These are phyloP conservation scores for Clunio marinus DNA, from an alignment of 2,888 invertebrate species.

Conservation along the genomic window DNA sequence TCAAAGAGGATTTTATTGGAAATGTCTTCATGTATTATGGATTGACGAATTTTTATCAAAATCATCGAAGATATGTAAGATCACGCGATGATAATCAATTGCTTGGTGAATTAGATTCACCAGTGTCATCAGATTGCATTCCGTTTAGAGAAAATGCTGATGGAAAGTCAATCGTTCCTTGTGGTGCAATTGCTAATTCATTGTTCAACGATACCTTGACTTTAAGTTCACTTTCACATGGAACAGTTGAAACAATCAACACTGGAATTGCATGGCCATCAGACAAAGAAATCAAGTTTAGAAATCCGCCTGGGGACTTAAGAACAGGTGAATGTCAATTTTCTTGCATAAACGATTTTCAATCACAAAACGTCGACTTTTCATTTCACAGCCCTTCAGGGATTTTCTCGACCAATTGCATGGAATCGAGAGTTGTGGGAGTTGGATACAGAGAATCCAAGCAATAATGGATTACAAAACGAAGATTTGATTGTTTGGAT, in stretches of 20 bases:
- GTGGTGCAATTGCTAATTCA: slow-evolving; percentile 98
- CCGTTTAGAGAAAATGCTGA: slow-evolving; percentile 63
- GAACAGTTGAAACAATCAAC: slow-evolving; percentile 60
- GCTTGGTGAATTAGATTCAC: slow-evolving; percentile 66
- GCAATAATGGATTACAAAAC: slow-evolving; percentile 56
- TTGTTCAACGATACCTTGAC: slow-evolving; percentile 72
- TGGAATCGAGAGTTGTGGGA: slow-evolving; percentile 79
- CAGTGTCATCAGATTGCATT: slow-evolving; percentile 73
- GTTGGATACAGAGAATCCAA: slow-evolving; percentile 62
- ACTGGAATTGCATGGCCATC: slow-evolving; percentile 98
- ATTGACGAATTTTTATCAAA: slow-evolving; percentile 96
- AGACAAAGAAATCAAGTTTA: slow-evolving; percentile 89
- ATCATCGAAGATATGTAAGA: slow-evolving; percentile 96
- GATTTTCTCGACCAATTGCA: slow-evolving; percentile 73
- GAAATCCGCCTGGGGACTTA: slow-evolving; percentile 65
- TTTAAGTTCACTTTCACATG: slow-evolving; percentile 45
- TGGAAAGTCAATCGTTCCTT: slow-evolving; percentile 76
- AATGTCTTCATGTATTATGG: slow-evolving; percentile 98
- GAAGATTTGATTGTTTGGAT: slow-evolving; percentile 99
- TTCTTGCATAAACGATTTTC: too few relatives aligned
- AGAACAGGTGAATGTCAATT: slow-evolving; percentile 25
- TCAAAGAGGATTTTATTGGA: slow-evolving; percentile 65
- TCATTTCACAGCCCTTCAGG: slow-evolving; percentile 56
- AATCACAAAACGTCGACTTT: slow-evolving; percentile 44
- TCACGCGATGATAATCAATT: slow-evolving; percentile 91